Evolutionary conservation across 2,797 vertebrate genomes (phyloP).

Genomic region (Atherinosoma microstoma): DNA sequence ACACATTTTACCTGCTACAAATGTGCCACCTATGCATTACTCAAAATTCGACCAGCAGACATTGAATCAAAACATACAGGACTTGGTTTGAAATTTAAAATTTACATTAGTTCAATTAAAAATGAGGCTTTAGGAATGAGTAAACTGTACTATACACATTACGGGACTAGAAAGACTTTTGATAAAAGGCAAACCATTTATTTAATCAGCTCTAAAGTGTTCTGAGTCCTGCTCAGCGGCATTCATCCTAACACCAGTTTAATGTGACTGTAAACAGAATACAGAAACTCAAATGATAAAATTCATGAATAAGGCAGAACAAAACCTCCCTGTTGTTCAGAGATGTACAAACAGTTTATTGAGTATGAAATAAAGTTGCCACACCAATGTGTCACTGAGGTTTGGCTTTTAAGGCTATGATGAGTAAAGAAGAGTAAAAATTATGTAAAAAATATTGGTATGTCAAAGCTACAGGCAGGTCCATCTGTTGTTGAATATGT

Average conservation of each 20-base stretch:
- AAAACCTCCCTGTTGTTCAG: conserved; percentile 40
- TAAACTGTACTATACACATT: conserved; percentile 64
- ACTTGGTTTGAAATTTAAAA: conserved; percentile 86
- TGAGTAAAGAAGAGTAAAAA: conserved; percentile 56
- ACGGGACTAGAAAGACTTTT: conserved; percentile 77
- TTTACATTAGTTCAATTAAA: conserved; percentile 87
- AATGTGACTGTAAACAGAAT: conserved; percentile 43
- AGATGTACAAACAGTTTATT: conserved; percentile 41
- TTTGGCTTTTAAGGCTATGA: conserved; percentile 76
- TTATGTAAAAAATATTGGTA: conserved; percentile 57
- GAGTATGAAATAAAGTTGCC: conserved; percentile 37
- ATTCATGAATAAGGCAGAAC: conserved; percentile 59
- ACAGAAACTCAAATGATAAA: conserved; percentile 45
- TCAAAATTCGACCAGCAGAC: conserved; percentile 88
- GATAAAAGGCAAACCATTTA: conserved; percentile 50
- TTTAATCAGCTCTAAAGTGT: conserved; percentile 50
- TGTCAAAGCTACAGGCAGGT: conserved; percentile 74
- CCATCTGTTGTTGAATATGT: conserved; percentile 57
- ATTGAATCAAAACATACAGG: conserved; percentile 90
- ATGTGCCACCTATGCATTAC: conserved; percentile 90
- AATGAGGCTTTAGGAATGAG: conserved; percentile 75
- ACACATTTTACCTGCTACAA: conserved; percentile 92
- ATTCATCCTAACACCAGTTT: conserved; percentile 64
- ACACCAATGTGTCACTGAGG: conserved; percentile 39
- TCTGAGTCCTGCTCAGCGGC: conserved; percentile 80